Base-by-base conservation (phyloP, 2,797 vertebrate genomes). In the Oreochromis mossambicus region DNA sequence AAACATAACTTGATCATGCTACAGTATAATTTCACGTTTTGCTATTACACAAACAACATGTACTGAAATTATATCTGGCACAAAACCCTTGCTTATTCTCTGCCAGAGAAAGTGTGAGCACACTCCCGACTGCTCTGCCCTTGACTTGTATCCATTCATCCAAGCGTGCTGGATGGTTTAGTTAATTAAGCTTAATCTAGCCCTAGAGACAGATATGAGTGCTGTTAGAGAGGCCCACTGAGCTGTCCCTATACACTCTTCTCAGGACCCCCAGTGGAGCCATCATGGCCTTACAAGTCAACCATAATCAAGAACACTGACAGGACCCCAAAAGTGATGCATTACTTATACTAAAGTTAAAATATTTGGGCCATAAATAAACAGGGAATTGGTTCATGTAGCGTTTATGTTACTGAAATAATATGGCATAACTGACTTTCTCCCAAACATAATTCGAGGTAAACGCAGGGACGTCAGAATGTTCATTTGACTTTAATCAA, bases 181-280 rank as follows among this genome's bases (percentile, higher is more conserved):
- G 95, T 95, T 95, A 95, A 96, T 96, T 95, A 96, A 95, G 94
- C 92, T 91, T 95, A 95, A 96, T 96, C 94, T 94, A 91, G 91
- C 95, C 94, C 95, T 78, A 87, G 95, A 95, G 95, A 95, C 88
- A 89, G 83, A 93, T 95, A 88, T 50, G 89, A 92, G 92, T 90
- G 94, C 92, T 94, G 94, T 94, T 94, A 93, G 93, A 92, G 88
- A 93, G 90, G 89, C 91, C 92, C 90, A 86, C 90, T 89, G 92
- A 91, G 93, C 78, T 89, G 82, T 93, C 91, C 92, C 94, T 32
- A 11, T 79, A 85, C 87, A 83, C 92, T 87, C 89, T 75, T 91
- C 89, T 88, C 82, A 56, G 81, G 85, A 89, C 91, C 93, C 91
- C 91, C 89, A 29, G 48, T 82, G 85, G 91, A 95, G 89, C 79